Base-by-base conservation (phyloP, 2,113 vertebrate species). In the Herpetotheres cachinnans region DNA sequence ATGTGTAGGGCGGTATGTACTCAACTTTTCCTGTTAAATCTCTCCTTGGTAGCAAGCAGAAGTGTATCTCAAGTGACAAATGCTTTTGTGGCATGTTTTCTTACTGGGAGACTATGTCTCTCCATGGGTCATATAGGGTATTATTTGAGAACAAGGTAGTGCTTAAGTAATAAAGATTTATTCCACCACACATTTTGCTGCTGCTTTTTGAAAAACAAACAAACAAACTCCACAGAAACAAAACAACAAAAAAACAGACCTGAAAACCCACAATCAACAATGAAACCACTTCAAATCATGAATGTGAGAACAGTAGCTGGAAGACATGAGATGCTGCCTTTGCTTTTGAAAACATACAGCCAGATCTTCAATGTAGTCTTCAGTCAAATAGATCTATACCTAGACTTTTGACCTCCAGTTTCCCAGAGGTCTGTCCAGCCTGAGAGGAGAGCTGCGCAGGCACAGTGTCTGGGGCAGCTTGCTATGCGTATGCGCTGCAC, bases 91-190 rank as follows among this genome's bases (percentile, higher is more conserved):
- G 54, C 21, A 55, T 54, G 6, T 5, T 38, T 65, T 71, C 36
- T 34, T 66, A 36, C 15, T 47, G 44, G 14, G 14, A 83, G 3
- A 54, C 29, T 56, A 16, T 52, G 5, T 38, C 10, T 38, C 20
- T 61, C 30, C 26, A 20, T 38, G 24, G 19, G 5, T 32, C 17
- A 52, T 22, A 29, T 38, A 59, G 21, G 11, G 14, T 65, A 52
- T 70, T 72, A 47, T 40, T 24, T 95, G 62, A 93, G 69, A 93
- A 79, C 74, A 82, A 93, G 87, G 59, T 78, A 96, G 21, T 82
- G 25, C 13, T 73, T 72, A 83, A 84, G 84, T 90, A 95, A 97
- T 92, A 93, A 36, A 93, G 65, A 85, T 86, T 93, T 96, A 91
- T 97, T 92, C 89, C 79, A 96, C 50, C 52, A 76, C 85, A 55